Percentiles rank a stretch among this genome's conserved stretches.
Conservation (phyloP, 2,888 invertebrate species). For the Monoplex corrugatus region DNA sequence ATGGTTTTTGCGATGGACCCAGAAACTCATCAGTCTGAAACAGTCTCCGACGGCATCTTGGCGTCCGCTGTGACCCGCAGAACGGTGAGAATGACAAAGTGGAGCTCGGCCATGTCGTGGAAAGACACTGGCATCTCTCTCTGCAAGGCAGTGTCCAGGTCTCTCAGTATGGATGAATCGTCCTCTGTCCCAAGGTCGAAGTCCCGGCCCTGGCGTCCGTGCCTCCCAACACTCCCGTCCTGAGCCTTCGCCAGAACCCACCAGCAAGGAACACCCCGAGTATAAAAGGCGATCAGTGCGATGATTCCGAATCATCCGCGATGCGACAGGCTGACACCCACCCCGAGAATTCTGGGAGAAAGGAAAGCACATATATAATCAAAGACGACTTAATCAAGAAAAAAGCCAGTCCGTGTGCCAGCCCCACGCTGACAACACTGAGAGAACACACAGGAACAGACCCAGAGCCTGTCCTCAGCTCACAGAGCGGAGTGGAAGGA, state of each 20-base stretch:
- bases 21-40: too few relatives aligned
- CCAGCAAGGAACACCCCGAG: too few relatives aligned
- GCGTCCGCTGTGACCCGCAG: background rate
- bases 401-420: background rate
- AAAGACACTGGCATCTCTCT: background rate
- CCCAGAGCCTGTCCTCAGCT: background rate
- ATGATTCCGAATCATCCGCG: background rate
- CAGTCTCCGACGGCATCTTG: too few relatives aligned
- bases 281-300: too few relatives aligned
- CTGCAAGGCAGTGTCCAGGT: background rate
- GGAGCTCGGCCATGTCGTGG: background rate
- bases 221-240: background rate
- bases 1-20: too few relatives aligned
- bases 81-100: too few relatives aligned
- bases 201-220: background rate
- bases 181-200: background rate
- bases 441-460: background rate
- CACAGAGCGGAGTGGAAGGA: background rate
- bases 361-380: too few relatives aligned
- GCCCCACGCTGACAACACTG: background rate
- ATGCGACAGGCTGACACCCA: background rate
- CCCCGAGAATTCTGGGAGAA: too few relatives aligned
- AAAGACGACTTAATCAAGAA: background rate
- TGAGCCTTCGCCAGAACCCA: background rate
- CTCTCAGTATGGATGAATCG: background rate